phyloP scores from a whole-genome alignment of 2,888 invertebrate species.

The Parochlus steinenii region DNA sequence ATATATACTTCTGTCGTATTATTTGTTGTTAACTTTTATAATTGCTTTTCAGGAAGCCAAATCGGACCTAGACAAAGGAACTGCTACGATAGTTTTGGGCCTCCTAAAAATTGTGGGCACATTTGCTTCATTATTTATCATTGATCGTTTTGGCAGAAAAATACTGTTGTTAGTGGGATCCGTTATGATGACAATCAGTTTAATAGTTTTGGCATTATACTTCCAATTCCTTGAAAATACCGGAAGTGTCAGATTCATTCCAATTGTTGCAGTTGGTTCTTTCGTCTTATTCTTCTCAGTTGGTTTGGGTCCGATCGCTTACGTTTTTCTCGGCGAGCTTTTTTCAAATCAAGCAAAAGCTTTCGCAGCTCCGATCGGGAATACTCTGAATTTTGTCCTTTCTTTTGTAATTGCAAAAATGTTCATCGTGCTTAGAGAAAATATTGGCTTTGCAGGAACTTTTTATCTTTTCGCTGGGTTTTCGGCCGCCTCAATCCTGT shows the following conservation, averaged over 20 bases:
- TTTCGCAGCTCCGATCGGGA: slow-evolving; percentile 50
- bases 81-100: slow-evolving; percentile 55
- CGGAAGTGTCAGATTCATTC: slow-evolving; percentile 43
- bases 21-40: too few relatives aligned
- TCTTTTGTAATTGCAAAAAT: slow-evolving; percentile 56
- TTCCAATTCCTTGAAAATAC: slow-evolving; percentile 30
- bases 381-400: slow-evolving; percentile 56
- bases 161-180: slow-evolving; percentile 50
- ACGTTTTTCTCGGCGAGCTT: slow-evolving; percentile 57
- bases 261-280: slow-evolving; percentile 45
- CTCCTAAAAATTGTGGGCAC: slow-evolving; percentile 57
- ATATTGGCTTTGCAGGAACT: slow-evolving; percentile 38
- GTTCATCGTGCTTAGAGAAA: slow-evolving; percentile 34
- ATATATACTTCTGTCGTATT: too few relatives aligned
- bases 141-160: slow-evolving; percentile 61
- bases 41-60: too few relatives aligned
- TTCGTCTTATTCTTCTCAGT: slow-evolving; percentile 60
- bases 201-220: slow-evolving; percentile 43
- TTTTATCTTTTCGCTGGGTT: slow-evolving; percentile 51
- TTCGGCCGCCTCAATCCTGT: slow-evolving; percentile 39
- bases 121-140: slow-evolving; percentile 46
- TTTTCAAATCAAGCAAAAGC: slow-evolving; percentile 55
- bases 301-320: slow-evolving; percentile 67
- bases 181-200: slow-evolving; percentile 44
- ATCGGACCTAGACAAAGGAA: slow-evolving; percentile 37